Conservation (phyloP, 2,113 vertebrate species). For the pig (Sus scrofa) region DNA sequence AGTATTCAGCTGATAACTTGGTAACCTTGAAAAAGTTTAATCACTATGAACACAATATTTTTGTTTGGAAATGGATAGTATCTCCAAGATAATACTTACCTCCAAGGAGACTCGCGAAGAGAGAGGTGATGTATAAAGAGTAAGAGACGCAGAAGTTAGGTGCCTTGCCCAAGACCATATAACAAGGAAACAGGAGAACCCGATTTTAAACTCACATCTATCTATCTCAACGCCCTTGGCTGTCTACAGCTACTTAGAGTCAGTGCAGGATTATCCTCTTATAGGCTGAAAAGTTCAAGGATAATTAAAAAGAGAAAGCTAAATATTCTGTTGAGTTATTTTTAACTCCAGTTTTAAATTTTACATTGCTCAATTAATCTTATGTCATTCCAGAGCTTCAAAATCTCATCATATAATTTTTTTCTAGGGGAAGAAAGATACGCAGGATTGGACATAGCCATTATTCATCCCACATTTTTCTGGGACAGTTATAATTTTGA, state of each 20-base stretch:
- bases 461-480: constrained; percentile 34
- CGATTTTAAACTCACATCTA: neutral
- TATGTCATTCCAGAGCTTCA: neutral
- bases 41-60: neutral
- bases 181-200: neutral
- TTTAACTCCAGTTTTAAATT: constrained; percentile 61
- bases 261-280: neutral
- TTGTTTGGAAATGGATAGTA: neutral
- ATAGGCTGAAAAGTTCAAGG: constrained; percentile 41
- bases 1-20: neutral
- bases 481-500: constrained; percentile 16
- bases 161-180: neutral
- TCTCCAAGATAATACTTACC: neutral
- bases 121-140: neutral
- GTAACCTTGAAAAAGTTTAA: neutral
- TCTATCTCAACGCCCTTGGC: neutral
- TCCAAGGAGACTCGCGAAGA: neutral
- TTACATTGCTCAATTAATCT: constrained; percentile 62
- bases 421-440: neutral
- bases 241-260: neutral
- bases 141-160: neutral
- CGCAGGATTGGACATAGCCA: neutral
- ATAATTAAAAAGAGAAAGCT: constrained; percentile 30
- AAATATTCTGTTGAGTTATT: constrained; percentile 56
- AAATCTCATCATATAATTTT: neutral